phyloP scores from a whole-genome alignment of 2,113 vertebrate species.

The Ophthalmolycus amberensis region DNA sequence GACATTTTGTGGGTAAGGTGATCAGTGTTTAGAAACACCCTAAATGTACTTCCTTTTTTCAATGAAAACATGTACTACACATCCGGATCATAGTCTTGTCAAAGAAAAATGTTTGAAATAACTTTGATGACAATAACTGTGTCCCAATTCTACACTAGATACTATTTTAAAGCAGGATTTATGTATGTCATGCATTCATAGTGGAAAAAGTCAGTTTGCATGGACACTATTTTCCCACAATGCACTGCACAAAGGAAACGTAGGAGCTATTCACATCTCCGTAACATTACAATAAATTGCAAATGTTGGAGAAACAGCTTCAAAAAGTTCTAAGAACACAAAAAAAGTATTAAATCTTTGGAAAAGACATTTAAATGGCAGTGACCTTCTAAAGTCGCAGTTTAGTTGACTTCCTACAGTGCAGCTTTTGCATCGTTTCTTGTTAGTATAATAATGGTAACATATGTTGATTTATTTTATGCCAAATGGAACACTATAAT shows the following conservation, averaged over 20 bases:
- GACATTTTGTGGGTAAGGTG: neutral
- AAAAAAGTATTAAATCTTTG: neutral
- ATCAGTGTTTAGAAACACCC: neutral
- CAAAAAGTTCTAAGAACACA: neutral
- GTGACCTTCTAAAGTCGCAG: neutral
- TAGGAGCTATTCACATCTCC: neutral
- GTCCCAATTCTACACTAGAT: neutral
- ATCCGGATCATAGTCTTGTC: no score
- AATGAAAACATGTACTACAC: no score
- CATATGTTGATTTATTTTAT: neutral
- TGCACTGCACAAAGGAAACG: neutral
- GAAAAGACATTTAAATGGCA: neutral
- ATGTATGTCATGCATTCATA: neutral
- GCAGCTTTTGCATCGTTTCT: neutral
- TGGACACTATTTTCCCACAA: neutral
- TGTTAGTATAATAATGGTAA: neutral
- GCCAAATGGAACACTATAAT: neutral
- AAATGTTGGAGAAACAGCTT: neutral
- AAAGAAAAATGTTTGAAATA: no score
- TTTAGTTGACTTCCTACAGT: neutral
- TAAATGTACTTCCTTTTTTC: neutral
- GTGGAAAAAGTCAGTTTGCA: neutral
- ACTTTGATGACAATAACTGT: no score
- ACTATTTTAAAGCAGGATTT: neutral
- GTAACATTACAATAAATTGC: neutral